phyloP scores from a whole-genome alignment of 2,797 vertebrate species.

The Buphagus erythrorhynchus region DNA sequence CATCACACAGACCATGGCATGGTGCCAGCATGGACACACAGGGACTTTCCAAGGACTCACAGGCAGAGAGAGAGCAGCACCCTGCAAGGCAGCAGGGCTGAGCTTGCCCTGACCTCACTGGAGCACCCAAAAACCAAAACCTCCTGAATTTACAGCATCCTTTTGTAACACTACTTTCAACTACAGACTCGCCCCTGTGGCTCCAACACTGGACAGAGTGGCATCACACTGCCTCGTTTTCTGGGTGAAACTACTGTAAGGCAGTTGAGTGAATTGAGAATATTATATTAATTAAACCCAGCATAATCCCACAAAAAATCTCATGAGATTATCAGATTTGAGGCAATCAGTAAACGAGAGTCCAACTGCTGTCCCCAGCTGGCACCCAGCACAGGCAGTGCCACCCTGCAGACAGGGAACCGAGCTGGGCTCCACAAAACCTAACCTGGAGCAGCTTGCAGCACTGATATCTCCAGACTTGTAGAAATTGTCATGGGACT shows the following conservation, averaged over 20 bases:
- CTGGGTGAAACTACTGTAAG: neutral
- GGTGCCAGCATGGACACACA: fast-evolving
- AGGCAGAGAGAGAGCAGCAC: fast-evolving
- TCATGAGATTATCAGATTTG: neutral
- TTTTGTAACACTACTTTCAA: neutral
- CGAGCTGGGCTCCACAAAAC: fast-evolving
- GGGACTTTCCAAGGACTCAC: neutral
- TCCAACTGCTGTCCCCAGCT: neutral
- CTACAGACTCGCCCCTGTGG: fast-evolving
- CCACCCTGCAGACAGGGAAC: fast-evolving
- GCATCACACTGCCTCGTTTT: fast-evolving
- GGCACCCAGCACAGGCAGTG: neutral
- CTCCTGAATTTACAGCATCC: neutral
- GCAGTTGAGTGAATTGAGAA: neutral
- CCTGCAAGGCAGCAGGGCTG: neutral
- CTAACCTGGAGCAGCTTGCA: fast-evolving
- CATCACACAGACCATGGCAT: fast-evolving
- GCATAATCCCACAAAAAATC: neutral
- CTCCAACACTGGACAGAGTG: fast-evolving
- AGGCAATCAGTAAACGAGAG: fast-evolving
- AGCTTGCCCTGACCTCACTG: neutral
- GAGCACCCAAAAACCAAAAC: neutral
- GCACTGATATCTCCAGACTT: fast-evolving
- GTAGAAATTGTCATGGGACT: neutral
- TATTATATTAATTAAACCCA: neutral